phyloP scores from a whole-genome alignment of 1,140 invertebrate genomes.

The Eubasilissa regina region DNA sequence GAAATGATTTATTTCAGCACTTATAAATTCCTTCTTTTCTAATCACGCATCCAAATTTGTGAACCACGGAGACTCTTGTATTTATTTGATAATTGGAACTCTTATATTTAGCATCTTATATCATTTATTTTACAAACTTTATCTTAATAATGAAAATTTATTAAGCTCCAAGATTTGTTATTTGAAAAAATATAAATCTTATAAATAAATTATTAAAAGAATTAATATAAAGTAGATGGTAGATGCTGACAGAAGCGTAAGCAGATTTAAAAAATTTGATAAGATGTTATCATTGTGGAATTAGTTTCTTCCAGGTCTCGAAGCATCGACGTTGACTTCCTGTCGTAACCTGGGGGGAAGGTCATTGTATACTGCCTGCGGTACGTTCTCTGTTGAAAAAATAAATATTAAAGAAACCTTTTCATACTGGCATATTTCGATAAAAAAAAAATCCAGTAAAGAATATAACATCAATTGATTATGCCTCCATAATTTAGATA shows the following conservation, averaged over 20 bases:
- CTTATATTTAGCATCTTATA: too few relatives aligned
- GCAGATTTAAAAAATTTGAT: background rate
- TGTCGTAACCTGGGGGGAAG: slow-evolving; percentile 80
- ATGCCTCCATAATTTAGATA: too few relatives aligned
- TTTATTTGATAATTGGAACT: too few relatives aligned
- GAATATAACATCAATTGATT: too few relatives aligned
- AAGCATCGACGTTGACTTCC: slow-evolving; percentile 77
- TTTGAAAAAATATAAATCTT: background rate
- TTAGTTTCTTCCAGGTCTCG: slow-evolving; percentile 27
- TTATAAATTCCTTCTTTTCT: too few relatives aligned
- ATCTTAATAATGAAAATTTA: too few relatives aligned
- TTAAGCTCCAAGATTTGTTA: background rate
- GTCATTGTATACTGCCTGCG: slow-evolving; percentile 84
- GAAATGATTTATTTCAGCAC: too few relatives aligned
- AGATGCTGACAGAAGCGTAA: background rate
- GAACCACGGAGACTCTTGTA: too few relatives aligned
- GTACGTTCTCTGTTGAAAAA: slow-evolving; percentile 83
- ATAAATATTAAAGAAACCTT: slow-evolving; percentile 47
- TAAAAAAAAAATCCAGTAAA: too few relatives aligned
- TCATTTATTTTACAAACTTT: too few relatives aligned
- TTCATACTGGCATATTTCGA: too few relatives aligned
- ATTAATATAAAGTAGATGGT: slow-evolving; percentile 26
- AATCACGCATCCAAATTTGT: too few relatives aligned
- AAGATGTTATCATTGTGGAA: background rate
- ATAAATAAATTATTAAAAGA: background rate